Conservation (phyloP, 1,140 invertebrate species). For the Formica exsecta region DNA sequence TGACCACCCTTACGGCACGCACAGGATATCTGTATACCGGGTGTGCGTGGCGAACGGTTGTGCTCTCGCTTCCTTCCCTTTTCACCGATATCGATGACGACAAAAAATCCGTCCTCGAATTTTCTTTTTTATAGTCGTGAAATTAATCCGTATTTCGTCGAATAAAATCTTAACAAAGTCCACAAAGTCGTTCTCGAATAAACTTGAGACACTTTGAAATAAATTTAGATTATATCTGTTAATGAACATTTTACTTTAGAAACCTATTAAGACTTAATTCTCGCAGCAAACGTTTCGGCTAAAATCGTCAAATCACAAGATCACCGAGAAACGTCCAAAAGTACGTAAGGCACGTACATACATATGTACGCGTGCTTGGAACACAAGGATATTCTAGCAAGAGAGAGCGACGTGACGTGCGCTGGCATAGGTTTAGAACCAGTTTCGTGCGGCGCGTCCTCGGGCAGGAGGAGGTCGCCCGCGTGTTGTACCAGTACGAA, state of each 20-base stretch:
- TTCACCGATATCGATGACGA: background rate
- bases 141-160: background rate
- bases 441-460: slow-evolving; percentile 71
- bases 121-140: background rate
- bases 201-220: background rate
- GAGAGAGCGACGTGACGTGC: slow-evolving; percentile 53
- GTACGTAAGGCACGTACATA: slow-evolving; percentile 20
- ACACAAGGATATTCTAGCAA: slow-evolving; percentile 42
- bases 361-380: slow-evolving; percentile 8
- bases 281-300: slow-evolving; percentile 2
- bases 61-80: background rate
- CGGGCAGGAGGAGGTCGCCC: slow-evolving; percentile 71
- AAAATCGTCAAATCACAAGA: slow-evolving; percentile 13
- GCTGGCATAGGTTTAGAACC: slow-evolving; percentile 77
- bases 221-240: slow-evolving; percentile 13
- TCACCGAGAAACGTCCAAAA: background rate
- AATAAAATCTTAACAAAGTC: background rate
- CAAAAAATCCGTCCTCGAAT: background rate
- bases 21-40: slow-evolving; percentile 75
- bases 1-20: slow-evolving; percentile 78
- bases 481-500: slow-evolving; percentile 80
- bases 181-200: background rate
- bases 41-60: slow-evolving; percentile 48
- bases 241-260: slow-evolving; percentile 3
- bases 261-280: slow-evolving; percentile 3